Conservation (phyloP, 2,797 vertebrate species). For the Parambassis ranga region DNA sequence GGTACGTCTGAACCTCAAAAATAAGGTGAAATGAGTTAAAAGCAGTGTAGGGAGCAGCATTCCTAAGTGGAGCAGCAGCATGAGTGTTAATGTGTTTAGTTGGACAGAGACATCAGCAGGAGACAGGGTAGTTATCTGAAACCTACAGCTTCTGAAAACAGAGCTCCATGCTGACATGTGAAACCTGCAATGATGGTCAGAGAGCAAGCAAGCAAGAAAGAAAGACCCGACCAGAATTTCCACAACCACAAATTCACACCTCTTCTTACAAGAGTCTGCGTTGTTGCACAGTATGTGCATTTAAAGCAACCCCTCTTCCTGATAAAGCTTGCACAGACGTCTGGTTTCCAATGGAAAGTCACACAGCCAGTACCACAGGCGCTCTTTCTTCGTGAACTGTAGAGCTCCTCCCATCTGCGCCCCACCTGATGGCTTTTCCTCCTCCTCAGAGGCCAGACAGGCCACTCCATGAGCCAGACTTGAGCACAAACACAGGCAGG, state of each 20-base stretch:
- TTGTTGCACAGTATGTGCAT: constrained; percentile 18
- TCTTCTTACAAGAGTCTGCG: background rate
- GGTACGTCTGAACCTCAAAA: constrained; percentile 23
- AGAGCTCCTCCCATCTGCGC: constrained; percentile 53
- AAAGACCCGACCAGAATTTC: constrained; percentile 8
- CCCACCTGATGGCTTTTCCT: constrained; percentile 70
- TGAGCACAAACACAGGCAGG: constrained; percentile 67
- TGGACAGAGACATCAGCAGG: background rate
- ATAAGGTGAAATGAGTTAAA: constrained; percentile 37
- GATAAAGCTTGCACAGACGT: constrained; percentile 73
- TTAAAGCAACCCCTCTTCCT: constrained; percentile 49
- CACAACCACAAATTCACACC: background rate
- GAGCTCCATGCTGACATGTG: constrained; percentile 25
- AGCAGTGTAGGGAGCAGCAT: background rate
- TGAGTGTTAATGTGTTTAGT: constrained; percentile 55
- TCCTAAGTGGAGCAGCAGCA: constrained; percentile 1
- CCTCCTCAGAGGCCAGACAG: constrained; percentile 54
- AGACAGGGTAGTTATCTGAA: constrained; percentile 44
- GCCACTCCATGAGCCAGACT: constrained; percentile 62
- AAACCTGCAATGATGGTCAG: constrained; percentile 32
- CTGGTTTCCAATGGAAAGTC: constrained; percentile 70
- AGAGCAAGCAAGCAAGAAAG: background rate
- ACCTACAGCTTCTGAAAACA: constrained; percentile 52
- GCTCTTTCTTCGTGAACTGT: constrained; percentile 50
- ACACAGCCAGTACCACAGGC: constrained; percentile 48